phyloP scores from a whole-genome alignment of 2,888 invertebrate species.

The Pogonocherus hispidulus region DNA sequence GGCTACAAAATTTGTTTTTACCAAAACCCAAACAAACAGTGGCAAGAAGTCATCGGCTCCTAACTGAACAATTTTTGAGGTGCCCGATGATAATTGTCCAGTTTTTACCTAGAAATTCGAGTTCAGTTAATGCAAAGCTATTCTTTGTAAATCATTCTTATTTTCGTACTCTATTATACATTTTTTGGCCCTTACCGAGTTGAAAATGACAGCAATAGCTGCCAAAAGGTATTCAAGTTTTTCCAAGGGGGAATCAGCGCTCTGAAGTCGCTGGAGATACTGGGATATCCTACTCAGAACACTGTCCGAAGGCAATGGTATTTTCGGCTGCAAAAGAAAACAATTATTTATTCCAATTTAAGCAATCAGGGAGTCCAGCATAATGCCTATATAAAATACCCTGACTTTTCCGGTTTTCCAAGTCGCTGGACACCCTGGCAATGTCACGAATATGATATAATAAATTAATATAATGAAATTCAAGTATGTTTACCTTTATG shows the following conservation, averaged over 20 bases:
- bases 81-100: slow-evolving; percentile 69
- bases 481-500: slow-evolving; percentile 71
- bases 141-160: no score
- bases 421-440: no score
- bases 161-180: no score
- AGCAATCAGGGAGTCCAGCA: no score
- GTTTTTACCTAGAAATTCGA: slow-evolving; percentile 74
- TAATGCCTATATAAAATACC: no score
- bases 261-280: slow-evolving; percentile 86
- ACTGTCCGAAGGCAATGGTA: slow-evolving; percentile 82
- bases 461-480: no score
- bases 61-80: slow-evolving; percentile 71
- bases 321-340: slow-evolving; percentile 72
- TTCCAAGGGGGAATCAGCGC: slow-evolving; percentile 92
- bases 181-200: slow-evolving; percentile 76
- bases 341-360: background rate
- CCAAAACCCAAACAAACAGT: slow-evolving; percentile 91
- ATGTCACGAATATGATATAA: no score
- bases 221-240: slow-evolving; percentile 93
- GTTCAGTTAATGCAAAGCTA: no score
- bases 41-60: slow-evolving; percentile 94
- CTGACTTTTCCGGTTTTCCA: no score
- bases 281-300: slow-evolving; percentile 84
- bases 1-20: slow-evolving; percentile 89
- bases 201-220: slow-evolving; percentile 89